A percentile compares a stretch with the other conserved stretches of the same genome.
Conservation (phyloP, 2,888 invertebrate species). For the Anagyrus pseudococci region DNA sequence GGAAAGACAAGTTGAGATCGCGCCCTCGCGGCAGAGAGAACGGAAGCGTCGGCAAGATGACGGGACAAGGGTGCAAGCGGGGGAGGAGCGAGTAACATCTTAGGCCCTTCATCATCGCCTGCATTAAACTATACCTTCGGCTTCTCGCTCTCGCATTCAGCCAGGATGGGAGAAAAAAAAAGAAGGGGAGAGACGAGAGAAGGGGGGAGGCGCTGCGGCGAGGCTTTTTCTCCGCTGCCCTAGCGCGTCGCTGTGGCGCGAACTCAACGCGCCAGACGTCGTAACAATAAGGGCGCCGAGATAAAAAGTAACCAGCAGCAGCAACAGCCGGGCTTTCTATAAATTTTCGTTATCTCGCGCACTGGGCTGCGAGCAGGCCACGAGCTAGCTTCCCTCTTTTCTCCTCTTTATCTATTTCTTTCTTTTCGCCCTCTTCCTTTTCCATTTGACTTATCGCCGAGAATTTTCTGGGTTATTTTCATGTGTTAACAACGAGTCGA, state of each 20-base stretch:
- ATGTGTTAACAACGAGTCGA: too few relatives aligned
- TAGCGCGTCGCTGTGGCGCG: not conserved
- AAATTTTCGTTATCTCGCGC: slow-evolving; percentile 33
- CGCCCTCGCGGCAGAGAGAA: too few relatives aligned
- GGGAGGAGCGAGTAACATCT: not conserved
- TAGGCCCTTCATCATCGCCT: slow-evolving; percentile 37
- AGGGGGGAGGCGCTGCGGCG: too few relatives aligned
- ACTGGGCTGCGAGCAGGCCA: too few relatives aligned
- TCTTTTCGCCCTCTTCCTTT: too few relatives aligned
- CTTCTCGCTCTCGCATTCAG: not conserved
- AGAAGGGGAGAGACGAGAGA: not conserved
- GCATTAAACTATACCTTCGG: slow-evolving; percentile 36
- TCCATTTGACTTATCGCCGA: too few relatives aligned
- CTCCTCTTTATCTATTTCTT: too few relatives aligned
- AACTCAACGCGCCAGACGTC: not conserved
- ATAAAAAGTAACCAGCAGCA: slow-evolving; percentile 33
- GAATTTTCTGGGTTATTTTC: too few relatives aligned
- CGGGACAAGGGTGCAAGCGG: too few relatives aligned
- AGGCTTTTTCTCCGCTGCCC: not conserved
- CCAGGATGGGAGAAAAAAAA: not conserved
- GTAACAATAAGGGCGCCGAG: slow-evolving; percentile 22
- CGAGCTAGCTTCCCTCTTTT: not conserved
- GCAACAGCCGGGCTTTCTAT: slow-evolving; percentile 27
- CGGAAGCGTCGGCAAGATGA: not conserved
- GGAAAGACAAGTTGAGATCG: too few relatives aligned